Base-by-base conservation (phyloP, 2,888 invertebrate species). In the Himalopsyche kuldschensis region DNA sequence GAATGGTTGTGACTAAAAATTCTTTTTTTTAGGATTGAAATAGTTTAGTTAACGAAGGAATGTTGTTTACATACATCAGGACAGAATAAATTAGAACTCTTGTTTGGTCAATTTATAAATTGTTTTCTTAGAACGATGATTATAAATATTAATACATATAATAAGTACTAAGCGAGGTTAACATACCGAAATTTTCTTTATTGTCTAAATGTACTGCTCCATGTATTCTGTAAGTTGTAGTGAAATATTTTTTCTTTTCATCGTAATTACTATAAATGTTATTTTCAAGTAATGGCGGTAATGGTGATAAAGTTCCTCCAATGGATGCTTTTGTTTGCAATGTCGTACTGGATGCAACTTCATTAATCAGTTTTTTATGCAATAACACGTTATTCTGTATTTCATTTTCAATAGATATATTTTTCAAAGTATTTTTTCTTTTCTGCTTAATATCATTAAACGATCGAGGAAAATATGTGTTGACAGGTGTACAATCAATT, bases 181-280 rank as follows among this genome's bases (percentile, higher is more conserved):
- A 82, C 30, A 31, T 79, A 86, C 86, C 85, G 78, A 55, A 81
- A 81, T 84, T 84, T 83, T 86, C 86, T 75, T 80, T 41, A 47
- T 27, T 32, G 75, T 86, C 86, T 41, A 86, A 80, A 78, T 84
- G 35, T 6, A 86, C 86, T 41, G 78, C 82, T 11, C 86, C 86
- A 8, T 79, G 78, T 31, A 80, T 82, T 84, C 55, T 84, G 15
- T 69, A 75, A 46, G 69, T 75, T 10, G 75, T 55, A 41, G 24
- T 48, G 20, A 24, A 27, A 46, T 55, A n/a, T 76, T 75, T 17
- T 55, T 31, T 24, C 15, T n/a, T 79, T 84, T 35, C 46, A 81
- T 75, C 31, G 6, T 32, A 20, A 6, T 81, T 46, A 30, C 46
- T 24, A 55, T 75, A 48, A 24, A 75, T 32, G n/a, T 78, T 15